Percentiles rank a stretch among this genome's conserved stretches.
Evolutionary conservation across 2,888 invertebrate genomes (phyloP).

Genomic region (Ctena decussata): DNA sequence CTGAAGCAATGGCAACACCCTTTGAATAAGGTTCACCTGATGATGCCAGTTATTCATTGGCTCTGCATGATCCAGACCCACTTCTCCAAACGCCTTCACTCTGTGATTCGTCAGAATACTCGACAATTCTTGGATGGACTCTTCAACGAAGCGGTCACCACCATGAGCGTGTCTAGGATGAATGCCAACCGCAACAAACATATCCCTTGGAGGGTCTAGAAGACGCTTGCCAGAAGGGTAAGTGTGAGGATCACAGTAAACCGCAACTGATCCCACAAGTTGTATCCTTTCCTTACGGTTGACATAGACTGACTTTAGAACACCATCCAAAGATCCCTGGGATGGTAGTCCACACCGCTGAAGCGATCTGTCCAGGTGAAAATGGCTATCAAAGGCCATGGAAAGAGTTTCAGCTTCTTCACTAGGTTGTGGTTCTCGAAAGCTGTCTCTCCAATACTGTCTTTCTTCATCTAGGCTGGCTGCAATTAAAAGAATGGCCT

Average conservation of each 20-base stretch:
- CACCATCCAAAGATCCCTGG: neutral
- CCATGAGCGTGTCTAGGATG: neutral
- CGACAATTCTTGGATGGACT: neutral
- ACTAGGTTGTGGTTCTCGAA: neutral
- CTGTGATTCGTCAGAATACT: neutral
- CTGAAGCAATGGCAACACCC: neutral
- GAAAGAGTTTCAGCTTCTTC: neutral
- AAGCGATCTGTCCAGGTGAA: constrained; percentile 18
- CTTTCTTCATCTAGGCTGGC: neutral
- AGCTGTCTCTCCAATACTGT: neutral
- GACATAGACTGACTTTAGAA: neutral
- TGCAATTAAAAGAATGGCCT: constrained; percentile 6
- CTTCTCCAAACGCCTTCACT: neutral
- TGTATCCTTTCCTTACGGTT: neutral
- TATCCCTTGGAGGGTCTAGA: neutral
- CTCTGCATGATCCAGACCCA: neutral
- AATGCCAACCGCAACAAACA: neutral
- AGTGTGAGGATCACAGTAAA: constrained; percentile 1
- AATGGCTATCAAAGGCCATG: constrained; percentile 24
- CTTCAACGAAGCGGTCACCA: neutral
- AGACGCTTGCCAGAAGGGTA: neutral
- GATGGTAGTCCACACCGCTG: neutral
- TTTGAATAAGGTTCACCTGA: neutral
- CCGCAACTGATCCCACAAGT: neutral
- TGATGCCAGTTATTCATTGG: neutral